These are phyloP conservation scores for Ditylenchus weischeri DNA, from an alignment of 2,888 invertebrate genomes.

Conservation along the genomic window DNA sequence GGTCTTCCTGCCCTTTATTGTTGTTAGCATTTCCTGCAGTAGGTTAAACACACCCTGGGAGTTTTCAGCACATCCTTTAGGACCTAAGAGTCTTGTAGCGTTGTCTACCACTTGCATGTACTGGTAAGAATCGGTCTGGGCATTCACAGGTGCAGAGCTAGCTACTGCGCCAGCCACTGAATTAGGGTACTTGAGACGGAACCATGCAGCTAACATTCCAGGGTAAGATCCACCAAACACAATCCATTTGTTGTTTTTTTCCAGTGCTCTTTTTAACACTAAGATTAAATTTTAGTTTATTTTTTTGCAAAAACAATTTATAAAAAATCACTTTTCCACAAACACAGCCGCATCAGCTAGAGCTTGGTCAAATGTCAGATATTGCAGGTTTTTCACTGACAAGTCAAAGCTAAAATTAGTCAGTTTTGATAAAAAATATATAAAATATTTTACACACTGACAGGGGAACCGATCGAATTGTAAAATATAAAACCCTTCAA, in stretches of 20 bases:
- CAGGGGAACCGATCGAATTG: too few relatives aligned
- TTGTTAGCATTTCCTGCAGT: neutral
- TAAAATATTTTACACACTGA: too few relatives aligned
- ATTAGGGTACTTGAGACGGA: conserved; percentile 91
- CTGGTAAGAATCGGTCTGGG: conserved; percentile 68
- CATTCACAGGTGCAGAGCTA: conserved; percentile 82
- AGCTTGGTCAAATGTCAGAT: conserved; percentile 83
- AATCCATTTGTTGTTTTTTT: conserved; percentile 61
- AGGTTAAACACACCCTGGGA: neutral
- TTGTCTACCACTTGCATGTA: conserved; percentile 12
- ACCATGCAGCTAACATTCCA: conserved; percentile 93
- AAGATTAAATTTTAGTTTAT: conserved; percentile 29
- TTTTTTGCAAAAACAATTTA: conserved; percentile 69
- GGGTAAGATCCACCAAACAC: conserved; percentile 87
- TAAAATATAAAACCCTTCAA: too few relatives aligned
- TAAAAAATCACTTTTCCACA: conserved; percentile 61
- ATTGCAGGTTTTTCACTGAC: conserved; percentile 64
- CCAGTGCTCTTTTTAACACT: neutral
- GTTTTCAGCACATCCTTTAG: conserved; percentile 3
- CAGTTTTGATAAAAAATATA: neutral
- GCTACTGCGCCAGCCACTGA: conserved; percentile 80
- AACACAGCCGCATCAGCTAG: conserved; percentile 85
- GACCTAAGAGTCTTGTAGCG: neutral
- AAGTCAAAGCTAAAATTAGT: conserved; percentile 66
- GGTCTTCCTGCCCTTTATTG: neutral